phyloP scores from a whole-genome alignment of 2,888 invertebrate species.

The Gibbula magus region DNA sequence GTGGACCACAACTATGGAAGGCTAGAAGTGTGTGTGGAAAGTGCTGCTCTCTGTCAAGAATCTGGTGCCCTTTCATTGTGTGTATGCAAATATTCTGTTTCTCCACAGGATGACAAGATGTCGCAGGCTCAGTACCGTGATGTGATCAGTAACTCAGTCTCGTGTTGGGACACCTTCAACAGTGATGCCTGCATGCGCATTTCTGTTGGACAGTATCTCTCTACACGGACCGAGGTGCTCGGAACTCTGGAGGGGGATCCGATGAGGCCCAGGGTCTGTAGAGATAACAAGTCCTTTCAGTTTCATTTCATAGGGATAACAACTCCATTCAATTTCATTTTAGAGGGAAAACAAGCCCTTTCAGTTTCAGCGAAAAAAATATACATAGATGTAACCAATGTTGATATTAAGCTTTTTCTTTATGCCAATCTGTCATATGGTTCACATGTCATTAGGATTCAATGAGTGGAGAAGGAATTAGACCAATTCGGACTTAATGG shows the following conservation, averaged over 20 bases:
- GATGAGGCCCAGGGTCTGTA: conserved; percentile 48
- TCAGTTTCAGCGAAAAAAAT: not conserved
- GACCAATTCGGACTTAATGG: too few species aligned
- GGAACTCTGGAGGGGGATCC: conserved; percentile 61
- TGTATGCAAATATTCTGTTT: not conserved
- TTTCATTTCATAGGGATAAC: not conserved
- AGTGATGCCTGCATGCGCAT: conserved; percentile 49
- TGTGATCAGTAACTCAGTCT: conserved; percentile 47
- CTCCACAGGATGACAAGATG: conserved; percentile 26
- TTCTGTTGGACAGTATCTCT: conserved; percentile 66
- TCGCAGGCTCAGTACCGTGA: conserved; percentile 42
- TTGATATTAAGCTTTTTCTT: too few species aligned
- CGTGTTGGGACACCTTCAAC: conserved; percentile 42
- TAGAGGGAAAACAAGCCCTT: not conserved
- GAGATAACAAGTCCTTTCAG: not conserved
- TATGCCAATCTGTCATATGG: too few species aligned
- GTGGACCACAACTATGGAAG: not conserved
- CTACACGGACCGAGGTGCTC: conserved; percentile 60
- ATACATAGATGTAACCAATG: too few species aligned
- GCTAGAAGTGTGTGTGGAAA: too few species aligned
- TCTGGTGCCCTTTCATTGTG: not conserved
- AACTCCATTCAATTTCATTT: not conserved
- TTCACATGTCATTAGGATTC: too few species aligned
- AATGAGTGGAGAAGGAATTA: too few species aligned
- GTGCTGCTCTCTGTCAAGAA: too few species aligned